Evolutionary conservation across 2,113 vertebrate genomes (phyloP), one percentile per base, ranked within the genome.

Genomic region (Scolopax mira): DNA sequence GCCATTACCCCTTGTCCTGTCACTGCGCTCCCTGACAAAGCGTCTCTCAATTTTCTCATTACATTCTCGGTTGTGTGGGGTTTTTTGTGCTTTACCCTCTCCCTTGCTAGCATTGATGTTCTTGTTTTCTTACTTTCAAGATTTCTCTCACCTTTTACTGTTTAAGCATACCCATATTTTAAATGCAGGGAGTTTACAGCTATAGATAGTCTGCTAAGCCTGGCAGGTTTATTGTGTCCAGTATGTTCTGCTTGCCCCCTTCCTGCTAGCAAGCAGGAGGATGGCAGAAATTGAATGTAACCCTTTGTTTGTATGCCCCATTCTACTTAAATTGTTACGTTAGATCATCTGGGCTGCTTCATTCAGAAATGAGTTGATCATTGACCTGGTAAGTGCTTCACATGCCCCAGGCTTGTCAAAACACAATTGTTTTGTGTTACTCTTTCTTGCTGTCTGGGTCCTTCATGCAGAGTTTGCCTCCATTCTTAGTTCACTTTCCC

Each of bases 1-100:
- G 15, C 14, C 41, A 42, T 42, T 42, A 42, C 41, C 41, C 41
- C 13, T 42, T 42, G 41, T 42, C 41, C 41, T 42, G 13, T 42
- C 41, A 42, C 41, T 42, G 15, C 41, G 41, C 41, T 42, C 15
- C 41, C 41, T 42, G 41, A 42, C 41, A 42, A 42, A 42, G 41
- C 13, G 41, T 42, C 41, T 15, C 41, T 42, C 41, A 16, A 42
- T 42, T 42, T 42, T 74, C 44, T n/a, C 42, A 1, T 41, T 85
- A 27, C 6, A 7, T 75, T 77, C 7, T 65, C 71, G 8, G 8
- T 23, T 28, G 3, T 3, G 1, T 37, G 25, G 3, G 4, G 1
- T 1, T 22, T 57, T 64, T 58, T 74, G 14, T 55, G 44, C 22
- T 79, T 71, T 57, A 30, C 19, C 28, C 51, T 6, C 9, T n/a